Evolutionary conservation across 2,888 invertebrate genomes (phyloP), one percentile per base, ranked within the genome.

Genomic region (Polyploca ridens): DNA sequence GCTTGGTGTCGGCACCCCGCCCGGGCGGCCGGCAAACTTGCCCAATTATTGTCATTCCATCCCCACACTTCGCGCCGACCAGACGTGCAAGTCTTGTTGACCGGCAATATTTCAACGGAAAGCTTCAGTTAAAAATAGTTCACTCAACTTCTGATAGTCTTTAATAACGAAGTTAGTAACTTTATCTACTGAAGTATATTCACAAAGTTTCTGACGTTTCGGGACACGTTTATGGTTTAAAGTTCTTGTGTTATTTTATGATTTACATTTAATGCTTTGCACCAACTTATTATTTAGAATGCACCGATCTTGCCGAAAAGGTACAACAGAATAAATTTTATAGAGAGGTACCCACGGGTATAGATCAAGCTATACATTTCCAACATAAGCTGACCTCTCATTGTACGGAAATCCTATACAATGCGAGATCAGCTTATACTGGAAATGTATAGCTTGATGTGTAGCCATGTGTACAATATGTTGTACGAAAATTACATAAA

Each of bases 41-140:
- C 75, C 79, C 87, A 84, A 88, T 85, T 87, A 86, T 86, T 85
- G 82, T 85, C 82, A 84, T 84, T 84, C 76, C 73, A 78, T 70
- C 73, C 74, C 74, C 73, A 72, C 73, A 75, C 68, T 69, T 68
- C 68, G 72, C 63, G 66, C 70, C 57, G 67, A 67, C 58, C 58
- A 62, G 63, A 44, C 57, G 58, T 38, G 16, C 62, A 33, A 57
- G 33, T 61, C 33, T 19, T 61, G 62, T 41, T 65, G 60, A 65
- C 60, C 62, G 27, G 58, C 19, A 61, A 35, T 44, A 35, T 64
- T 68, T 71, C 49, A 64, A 74, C 61, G 57, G 65, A 59, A 64
- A 33, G 41, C 38, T 38, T 33, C 44, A 14, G 65, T 44, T 49
- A 66, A 73, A 74, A 71, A 74, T 71, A 64, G 74, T 74, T 71